Base-by-base conservation (phyloP, 2,113 vertebrate species). In the Nettapus auritus region DNA sequence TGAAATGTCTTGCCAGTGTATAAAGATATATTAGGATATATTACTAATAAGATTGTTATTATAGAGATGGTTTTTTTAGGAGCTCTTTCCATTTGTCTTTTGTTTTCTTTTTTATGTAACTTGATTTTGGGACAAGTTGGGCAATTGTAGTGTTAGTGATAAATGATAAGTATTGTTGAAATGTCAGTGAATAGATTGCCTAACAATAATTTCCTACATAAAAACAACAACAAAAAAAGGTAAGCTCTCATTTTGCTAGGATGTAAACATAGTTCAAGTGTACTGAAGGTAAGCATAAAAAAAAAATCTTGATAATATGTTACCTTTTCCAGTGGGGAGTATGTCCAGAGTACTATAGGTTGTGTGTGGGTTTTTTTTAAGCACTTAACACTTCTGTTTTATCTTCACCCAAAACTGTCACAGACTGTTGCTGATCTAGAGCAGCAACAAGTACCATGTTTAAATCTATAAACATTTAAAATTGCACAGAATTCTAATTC, bases 391-490 rank as follows among this genome's bases (percentile, higher is more conserved):
- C 28, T 89, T 91, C 29, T 80, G 12, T 69, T 73, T 91, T 94
- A 57, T 56, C 34, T 69, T 94, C 48, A 57, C 48, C 50, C 63
- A 73, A 40, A 80, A 31, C 57, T 77, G 75, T 80, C 55, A 44
- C 70, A 93, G 52, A 42, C 60, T 81, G 66, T 92, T 81, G 77
- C 89, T 96, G 91, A 83, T 82, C 21, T 74, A 74, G 25, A 86
- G 53, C 69, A 94, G 48, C 73, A 90, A 33, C 73, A 86, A 66
- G 38, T 1, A 0, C 36, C 8, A 15, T 2, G 9, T 82, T 50
- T 90, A 71, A 68, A 55, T 82, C 38, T 86, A 33, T 74, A 94
- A 95, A 56, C 42, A 78, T 70, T 77, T 90, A 34, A 93, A 94
- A 75, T 76, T 28, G 29, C 8, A 44, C 40, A 48, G 48, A 86